phyloP scores from a whole-genome alignment of 2,888 invertebrate genomes.

The Cerastis leucographa region DNA sequence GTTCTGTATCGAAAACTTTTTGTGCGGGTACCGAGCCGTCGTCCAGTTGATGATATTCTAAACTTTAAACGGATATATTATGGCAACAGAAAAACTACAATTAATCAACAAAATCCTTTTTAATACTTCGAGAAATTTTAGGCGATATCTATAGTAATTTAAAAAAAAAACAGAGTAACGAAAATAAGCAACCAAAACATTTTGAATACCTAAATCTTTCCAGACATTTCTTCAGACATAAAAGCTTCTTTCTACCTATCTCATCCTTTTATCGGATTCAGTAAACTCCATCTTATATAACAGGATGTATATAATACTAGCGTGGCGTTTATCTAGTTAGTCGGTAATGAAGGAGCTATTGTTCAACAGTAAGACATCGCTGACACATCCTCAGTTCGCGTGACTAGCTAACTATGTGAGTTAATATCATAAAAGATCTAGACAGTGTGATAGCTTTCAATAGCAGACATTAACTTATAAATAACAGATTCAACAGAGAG shows the following conservation, averaged over 20 bases:
- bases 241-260: not conserved
- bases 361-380: constrained; percentile 5
- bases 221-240: not conserved
- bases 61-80: not conserved
- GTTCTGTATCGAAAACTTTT: not conserved
- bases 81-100: not conserved
- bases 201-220: not conserved
- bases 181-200: not conserved
- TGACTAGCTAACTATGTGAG: constrained; percentile 13
- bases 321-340: constrained; percentile 37
- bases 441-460: not conserved
- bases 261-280: not conserved
- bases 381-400: constrained; percentile 43
- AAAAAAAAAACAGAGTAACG: not conserved
- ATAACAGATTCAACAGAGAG: not conserved
- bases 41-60: not conserved
- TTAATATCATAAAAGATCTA: not conserved
- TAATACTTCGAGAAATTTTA: not conserved
- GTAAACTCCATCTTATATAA: not conserved
- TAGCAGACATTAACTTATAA: not conserved
- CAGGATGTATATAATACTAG: constrained; percentile 31
- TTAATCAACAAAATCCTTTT: not conserved
- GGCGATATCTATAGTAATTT: not conserved
- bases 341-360: constrained; percentile 17
- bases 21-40: not conserved